Evolutionary conservation across 2,888 invertebrate genomes (phyloP).

Genomic region (Tiliacea aurago): DNA sequence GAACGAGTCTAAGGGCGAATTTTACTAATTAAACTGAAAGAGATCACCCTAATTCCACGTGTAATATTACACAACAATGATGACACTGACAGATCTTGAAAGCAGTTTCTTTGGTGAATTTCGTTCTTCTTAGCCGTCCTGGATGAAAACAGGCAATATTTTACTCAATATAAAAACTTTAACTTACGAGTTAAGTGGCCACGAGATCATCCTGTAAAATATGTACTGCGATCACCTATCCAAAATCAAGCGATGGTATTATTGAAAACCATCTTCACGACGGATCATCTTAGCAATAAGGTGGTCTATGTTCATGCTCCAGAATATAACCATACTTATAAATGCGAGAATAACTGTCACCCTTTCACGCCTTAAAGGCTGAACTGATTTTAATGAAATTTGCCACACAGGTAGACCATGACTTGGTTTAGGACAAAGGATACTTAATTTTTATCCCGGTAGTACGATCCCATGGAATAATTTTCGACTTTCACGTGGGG

Average conservation of each 20-base stretch:
- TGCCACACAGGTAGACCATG: not conserved
- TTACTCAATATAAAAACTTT: not conserved
- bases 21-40: not conserved
- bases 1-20: not conserved
- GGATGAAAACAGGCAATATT: not conserved
- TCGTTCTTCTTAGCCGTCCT: not conserved
- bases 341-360: not conserved
- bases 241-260: not conserved
- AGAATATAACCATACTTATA: not conserved
- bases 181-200: not conserved
- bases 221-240: not conserved
- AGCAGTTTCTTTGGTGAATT: too few relatives aligned
- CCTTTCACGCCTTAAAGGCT: not conserved
- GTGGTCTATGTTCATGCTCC: too few relatives aligned
- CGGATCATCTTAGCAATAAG: not conserved
- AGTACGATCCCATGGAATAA: not conserved
- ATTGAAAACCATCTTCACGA: not conserved
- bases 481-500: not conserved
- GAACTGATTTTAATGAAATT: not conserved
- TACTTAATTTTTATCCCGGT: not conserved
- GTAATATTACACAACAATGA: not conserved
- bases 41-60: not conserved
- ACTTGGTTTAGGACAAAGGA: not conserved
- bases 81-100: too few relatives aligned
- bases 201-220: not conserved